Base-by-base conservation (phyloP, 2,113 vertebrate species). In the Reinhardtius hippoglossoides region DNA sequence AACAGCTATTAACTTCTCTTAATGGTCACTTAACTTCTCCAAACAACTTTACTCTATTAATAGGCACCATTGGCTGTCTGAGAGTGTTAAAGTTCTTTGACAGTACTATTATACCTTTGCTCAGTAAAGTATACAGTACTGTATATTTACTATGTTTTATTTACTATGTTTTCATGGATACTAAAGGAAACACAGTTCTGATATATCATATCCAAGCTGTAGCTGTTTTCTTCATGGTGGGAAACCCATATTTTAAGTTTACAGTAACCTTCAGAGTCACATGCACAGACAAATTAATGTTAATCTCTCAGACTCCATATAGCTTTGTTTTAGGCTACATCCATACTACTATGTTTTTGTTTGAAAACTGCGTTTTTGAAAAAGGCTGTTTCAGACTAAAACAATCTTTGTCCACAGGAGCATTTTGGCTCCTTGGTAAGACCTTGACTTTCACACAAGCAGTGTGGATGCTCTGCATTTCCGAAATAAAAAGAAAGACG, bases 1-100 rank as follows among this genome's bases (percentile, higher is more conserved):
- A 87, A 78, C 75, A 64, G 59, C 72, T 9, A 63, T 86, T 74
- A 72, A 48, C 64, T 50, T 52, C 24, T 62, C 50, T 68, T 59
- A 63, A 79, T 74, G 46, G 77, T 65, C 79, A 58, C 82, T 80
- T 46, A 66, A 52, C 42, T 72, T 59, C 67, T 60, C 24, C 27
- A 61, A 82, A 74, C 86, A 85, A 58, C 65, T 64, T 42, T 46
- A 10, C 7, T 42, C n/a, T 52, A 67, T 10, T 52, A 61, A 66
- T 0, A 37, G 2, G 3, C 2, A 23, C 44, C 37, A 61, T 60
- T 37, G 42, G 13, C 55, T 67, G 48, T 55, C 35, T 54, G 27
- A 4, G 56, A 24, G 31, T 57, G 12, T 64, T 60, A 10, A 37
- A 61, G 71, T 2, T 20, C 4, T 5, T 60, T 12, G 44, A 48